A percentile compares a stretch with the other conserved stretches of the same genome.
Evolutionary conservation across 2,888 invertebrate genomes (phyloP).

Genomic region (Platerodrilus igneus): DNA sequence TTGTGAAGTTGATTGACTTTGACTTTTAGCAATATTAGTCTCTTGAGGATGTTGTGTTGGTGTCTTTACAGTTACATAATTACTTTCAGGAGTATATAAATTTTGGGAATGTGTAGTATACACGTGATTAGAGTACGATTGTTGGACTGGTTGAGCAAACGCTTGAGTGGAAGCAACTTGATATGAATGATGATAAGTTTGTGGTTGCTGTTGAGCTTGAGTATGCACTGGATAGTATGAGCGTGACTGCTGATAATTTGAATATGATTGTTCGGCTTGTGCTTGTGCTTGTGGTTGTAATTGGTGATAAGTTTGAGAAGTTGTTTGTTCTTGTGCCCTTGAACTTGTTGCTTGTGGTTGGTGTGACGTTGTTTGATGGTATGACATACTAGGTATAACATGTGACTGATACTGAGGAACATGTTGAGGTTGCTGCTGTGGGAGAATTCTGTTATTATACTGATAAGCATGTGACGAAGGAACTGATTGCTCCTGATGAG

Average conservation of each 20-base stretch:
- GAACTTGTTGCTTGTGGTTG: conserved; percentile 17
- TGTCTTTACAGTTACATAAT: conserved; percentile 14
- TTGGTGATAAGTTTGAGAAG: conserved; percentile 36
- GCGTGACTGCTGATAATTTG: conserved; percentile 27
- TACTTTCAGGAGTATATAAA: conserved; percentile 12
- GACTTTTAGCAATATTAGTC: conserved; percentile 14
- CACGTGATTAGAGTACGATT: conserved; percentile 14
- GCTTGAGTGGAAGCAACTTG: conserved; percentile 21
- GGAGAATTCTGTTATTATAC: no score
- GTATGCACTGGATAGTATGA: conserved; percentile 22
- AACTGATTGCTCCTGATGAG: no score
- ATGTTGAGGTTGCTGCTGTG: conserved; percentile 19
- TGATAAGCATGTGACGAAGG: conserved; percentile 41
- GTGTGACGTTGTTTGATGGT: conserved; percentile 30
- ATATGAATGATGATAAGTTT: conserved; percentile 22
- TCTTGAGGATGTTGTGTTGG: conserved; percentile 17
- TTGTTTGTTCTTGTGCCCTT: conserved; percentile 20
- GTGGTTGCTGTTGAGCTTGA: conserved; percentile 26
- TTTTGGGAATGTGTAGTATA: conserved; percentile 20
- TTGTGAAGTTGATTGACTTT: conserved; percentile 29
- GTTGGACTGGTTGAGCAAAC: conserved; percentile 21
- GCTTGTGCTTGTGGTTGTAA: conserved; percentile 24
- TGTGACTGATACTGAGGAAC: conserved; percentile 24
- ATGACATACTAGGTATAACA: conserved; percentile 29
- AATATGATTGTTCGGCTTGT: conserved; percentile 20